phyloP scores from a whole-genome alignment of 92 coral and sea anemone species.

The Heteractis magnifica region DNA sequence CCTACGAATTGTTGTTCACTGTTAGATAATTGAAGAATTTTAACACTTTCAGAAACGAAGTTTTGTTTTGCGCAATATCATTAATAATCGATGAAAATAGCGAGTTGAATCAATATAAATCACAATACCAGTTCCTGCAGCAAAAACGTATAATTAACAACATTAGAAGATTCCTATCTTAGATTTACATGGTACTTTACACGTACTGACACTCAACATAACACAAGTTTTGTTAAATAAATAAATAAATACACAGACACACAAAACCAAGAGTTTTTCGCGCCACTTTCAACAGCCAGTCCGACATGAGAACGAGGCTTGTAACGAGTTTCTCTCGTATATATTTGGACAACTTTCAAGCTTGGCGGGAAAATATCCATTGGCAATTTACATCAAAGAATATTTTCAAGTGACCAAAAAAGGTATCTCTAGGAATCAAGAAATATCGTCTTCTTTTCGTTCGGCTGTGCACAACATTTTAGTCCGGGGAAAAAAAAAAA shows the following conservation, averaged over 20 bases:
- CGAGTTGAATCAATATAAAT: neutral
- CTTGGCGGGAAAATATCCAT: neutral
- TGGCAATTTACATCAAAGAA: neutral
- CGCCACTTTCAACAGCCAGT: neutral
- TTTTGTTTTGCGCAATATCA: too few relatives aligned
- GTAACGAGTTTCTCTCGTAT: too few relatives aligned
- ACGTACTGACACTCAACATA: constrained; percentile 1
- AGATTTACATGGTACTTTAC: neutral
- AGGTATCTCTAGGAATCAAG: neutral
- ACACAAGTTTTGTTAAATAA: constrained; percentile 10
- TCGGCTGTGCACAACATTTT: neutral
- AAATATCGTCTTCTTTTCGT: neutral
- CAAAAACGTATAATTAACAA: neutral
- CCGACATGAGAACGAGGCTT: neutral
- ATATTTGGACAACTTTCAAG: neutral
- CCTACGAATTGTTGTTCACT: neutral
- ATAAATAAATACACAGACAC: neutral
- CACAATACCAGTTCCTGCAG: neutral
- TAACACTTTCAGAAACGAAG: too few relatives aligned
- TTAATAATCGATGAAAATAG: too few relatives aligned
- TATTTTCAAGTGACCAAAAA: neutral
- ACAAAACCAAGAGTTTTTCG: neutral
- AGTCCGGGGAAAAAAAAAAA: neutral
- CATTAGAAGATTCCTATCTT: neutral
- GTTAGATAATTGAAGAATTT: too few relatives aligned